These are phyloP conservation scores for Anguilla rostrata DNA, from an alignment of 2,113 vertebrate species.

Conservation along the genomic window DNA sequence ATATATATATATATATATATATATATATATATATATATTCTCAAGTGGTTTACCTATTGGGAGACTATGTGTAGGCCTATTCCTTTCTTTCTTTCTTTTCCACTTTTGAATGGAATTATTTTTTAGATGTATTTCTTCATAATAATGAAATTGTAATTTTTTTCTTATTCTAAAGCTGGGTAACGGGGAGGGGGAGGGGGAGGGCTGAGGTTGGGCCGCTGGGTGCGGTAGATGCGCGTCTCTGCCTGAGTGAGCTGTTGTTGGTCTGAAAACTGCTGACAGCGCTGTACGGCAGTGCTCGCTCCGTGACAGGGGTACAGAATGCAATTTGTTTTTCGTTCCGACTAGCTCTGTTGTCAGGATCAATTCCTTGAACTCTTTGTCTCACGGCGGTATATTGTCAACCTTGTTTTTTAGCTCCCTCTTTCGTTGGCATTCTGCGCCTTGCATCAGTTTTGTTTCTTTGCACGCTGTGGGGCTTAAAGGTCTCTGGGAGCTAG, in stretches of 20 bases:
- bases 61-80: too few species aligned
- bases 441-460: conserved; percentile 16
- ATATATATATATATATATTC: too few species aligned
- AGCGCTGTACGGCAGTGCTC: not conserved
- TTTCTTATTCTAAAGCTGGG: too few species aligned
- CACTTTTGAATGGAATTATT: too few species aligned
- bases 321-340: conserved; percentile 1
- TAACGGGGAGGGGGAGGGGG: not conserved
- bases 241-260: conserved; percentile 19
- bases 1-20: too few species aligned
- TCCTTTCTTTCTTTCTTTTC: too few species aligned
- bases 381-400: not conserved
- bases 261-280: conserved; percentile 19
- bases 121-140: too few species aligned
- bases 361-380: not conserved
- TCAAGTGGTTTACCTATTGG: too few species aligned
- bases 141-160: too few species aligned
- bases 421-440: conserved; percentile 8
- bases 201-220: conserved; percentile 8
- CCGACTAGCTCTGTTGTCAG: not conserved
- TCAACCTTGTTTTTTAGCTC: not conserved
- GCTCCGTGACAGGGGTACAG: conserved; percentile 11
- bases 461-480: not conserved
- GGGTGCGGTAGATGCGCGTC: conserved; percentile 12
- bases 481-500: conserved; percentile 3